Evolutionary conservation across 2,113 vertebrate genomes (phyloP).

Genomic region (Phyllostomus hastatus): DNA sequence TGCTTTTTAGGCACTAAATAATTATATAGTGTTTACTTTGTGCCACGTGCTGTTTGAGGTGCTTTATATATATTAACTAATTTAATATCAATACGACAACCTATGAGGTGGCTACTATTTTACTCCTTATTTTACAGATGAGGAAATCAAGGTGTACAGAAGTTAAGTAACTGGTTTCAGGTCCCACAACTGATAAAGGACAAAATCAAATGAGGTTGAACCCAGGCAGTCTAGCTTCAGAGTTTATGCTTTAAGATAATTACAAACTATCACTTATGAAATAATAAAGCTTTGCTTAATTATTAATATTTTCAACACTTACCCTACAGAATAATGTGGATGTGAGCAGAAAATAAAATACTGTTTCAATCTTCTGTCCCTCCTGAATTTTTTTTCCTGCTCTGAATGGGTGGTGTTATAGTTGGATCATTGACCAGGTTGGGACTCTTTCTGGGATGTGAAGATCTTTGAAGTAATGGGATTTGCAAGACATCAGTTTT

Average conservation of each 20-base stretch:
- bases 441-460: not conserved
- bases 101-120: not conserved
- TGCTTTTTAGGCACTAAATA: not conserved
- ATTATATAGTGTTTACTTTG: not conserved
- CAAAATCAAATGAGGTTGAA: not conserved
- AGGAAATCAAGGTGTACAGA: not conserved
- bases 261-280: not conserved
- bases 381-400: not conserved
- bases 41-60: not conserved
- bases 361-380: not conserved
- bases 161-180: not conserved
- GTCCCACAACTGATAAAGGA: not conserved
- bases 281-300: not conserved
- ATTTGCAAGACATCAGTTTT: not conserved
- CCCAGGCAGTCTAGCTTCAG: not conserved
- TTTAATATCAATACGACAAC: not conserved
- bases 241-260: not conserved
- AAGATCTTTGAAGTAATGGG: not conserved
- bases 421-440: not conserved
- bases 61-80: not conserved
- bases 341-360: not conserved
- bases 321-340: not conserved
- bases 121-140: not conserved
- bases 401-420: not conserved
- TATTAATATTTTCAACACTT: not conserved